A percentile compares a stretch with the other conserved stretches of the same genome.
Conservation (phyloP, 1,140 invertebrate species). For the Solenopsis fugax region DNA sequence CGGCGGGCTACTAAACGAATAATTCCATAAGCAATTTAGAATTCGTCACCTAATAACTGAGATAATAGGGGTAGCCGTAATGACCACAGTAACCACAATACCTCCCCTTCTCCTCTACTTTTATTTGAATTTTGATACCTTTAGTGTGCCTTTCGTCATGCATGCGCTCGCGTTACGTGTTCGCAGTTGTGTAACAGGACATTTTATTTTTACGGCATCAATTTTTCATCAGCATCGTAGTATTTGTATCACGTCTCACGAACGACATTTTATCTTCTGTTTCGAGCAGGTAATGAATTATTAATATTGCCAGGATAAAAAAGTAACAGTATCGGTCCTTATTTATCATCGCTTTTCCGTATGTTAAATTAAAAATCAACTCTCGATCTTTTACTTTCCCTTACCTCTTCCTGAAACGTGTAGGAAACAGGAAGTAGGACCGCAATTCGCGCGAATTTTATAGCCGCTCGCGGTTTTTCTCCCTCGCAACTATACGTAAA, state of each 20-base stretch:
- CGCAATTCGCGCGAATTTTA: not conserved
- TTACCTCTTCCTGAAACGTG: not conserved
- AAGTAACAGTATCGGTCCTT: not conserved
- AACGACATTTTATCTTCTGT: conserved; percentile 4
- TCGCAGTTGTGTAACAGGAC: not conserved
- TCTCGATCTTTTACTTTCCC: not conserved
- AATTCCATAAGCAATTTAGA: too few relatives aligned
- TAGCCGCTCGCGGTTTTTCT: not conserved
- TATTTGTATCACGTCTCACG: conserved; percentile 25
- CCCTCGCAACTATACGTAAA: not conserved
- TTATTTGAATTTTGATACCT: not conserved
- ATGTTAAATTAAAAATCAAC: conserved; percentile 23
- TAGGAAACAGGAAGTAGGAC: not conserved
- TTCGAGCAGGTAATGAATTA: conserved; percentile 8
- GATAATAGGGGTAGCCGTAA: too few relatives aligned
- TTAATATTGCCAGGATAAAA: not conserved
- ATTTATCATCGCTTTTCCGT: conserved; percentile 3
- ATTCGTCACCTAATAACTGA: too few relatives aligned
- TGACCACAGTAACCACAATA: too few relatives aligned
- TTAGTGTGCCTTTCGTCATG: not conserved
- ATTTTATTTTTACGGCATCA: not conserved
- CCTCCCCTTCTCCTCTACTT: not conserved
- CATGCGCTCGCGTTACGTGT: not conserved
- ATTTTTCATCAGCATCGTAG: conserved; percentile 26
- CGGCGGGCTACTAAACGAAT: too few relatives aligned